Percentiles rank a stretch among this genome's conserved stretches.
Conservation (phyloP, 2,113 vertebrate genomes). For the Typhlomys cinereus region DNA sequence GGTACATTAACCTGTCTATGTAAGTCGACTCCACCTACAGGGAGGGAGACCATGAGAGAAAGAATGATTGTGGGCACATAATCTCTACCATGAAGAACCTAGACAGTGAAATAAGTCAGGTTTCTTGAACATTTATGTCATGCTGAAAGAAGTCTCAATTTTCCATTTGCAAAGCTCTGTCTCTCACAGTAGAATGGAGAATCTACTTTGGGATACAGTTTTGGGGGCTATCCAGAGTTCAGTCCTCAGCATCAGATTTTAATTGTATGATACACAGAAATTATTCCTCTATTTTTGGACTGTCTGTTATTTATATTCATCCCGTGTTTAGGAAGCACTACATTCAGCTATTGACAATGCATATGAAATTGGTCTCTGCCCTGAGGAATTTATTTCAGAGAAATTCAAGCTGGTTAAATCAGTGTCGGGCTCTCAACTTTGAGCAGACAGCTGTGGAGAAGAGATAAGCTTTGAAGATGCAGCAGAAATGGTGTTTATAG, state of each 20-base stretch:
- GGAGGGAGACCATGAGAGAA: not conserved
- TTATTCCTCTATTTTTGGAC: not conserved
- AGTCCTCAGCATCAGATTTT: constrained; percentile 34
- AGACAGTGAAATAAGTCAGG: not conserved
- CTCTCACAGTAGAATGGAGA: not conserved
- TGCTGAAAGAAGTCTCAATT: not conserved
- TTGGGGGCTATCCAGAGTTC: not conserved
- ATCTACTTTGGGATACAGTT: not conserved
- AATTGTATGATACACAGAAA: constrained; percentile 35
- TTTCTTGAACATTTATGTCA: not conserved
- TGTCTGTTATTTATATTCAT: constrained; percentile 54
- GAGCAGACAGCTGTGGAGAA: constrained; percentile 73
- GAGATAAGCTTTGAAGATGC: constrained; percentile 78
- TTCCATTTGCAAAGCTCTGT: not conserved
- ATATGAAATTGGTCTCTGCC: constrained; percentile 62
- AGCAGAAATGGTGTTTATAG: constrained; percentile 57
- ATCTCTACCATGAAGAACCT: not conserved
- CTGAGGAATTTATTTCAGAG: constrained; percentile 76
- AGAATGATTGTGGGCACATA: not conserved
- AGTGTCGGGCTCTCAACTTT: constrained; percentile 70
- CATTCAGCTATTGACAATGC: constrained; percentile 62
- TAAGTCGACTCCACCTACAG: not conserved
- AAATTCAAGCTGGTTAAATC: constrained; percentile 73
- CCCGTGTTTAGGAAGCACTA: constrained; percentile 50
- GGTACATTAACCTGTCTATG: not conserved